Base-by-base conservation (phyloP, 2,888 invertebrate species). In the Arge pagana region DNA sequence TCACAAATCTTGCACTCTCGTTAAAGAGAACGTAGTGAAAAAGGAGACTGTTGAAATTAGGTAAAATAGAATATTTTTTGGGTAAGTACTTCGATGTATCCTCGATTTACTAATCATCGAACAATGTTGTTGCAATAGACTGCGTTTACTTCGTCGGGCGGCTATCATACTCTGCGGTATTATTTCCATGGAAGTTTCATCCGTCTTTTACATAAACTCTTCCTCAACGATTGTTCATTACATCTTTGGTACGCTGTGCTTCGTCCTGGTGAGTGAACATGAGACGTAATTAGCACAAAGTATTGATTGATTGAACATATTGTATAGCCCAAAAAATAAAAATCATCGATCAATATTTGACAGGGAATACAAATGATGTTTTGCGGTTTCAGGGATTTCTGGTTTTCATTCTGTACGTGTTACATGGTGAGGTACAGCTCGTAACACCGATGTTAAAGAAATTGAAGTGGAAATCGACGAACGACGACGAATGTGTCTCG, bases 161-260 rank as follows among this genome's bases (percentile, higher is more conserved):
- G 83, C 83, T 37, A 77, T 82, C 45, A 78, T 87, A 55, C 82
- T 86, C 65, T 76, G 80, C 58, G 77, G 82, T 52, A 82, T 85
- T 63, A 75, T 84, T 30, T 73, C 80, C 45, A 83, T 83, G 71
- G 83, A 84, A 58, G 79, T 81, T 35, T 81, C 84, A 59, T 86
- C 86, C 62, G 80, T 86, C 53, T 76, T 84, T 62, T 86, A 85
- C 73, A 80, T 86, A 58, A 87, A 87, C 71, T 79, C 82, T 49
- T 78, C 79, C 50, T 80, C 83, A 61, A 76, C 81, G 59, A 78
- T 82, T 66, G 82, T 81, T 70, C 80, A 83, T 65, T 85, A 85
- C 70, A 77, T 83, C 62, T 82, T 85, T 70, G 81, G 82, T 59
- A 72, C 80, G 57, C 74, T 80, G 54, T 82, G 83, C 61, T 78